Evolutionary conservation across 2,797 vertebrate species (phyloP), one percentile per base, ranked within the genome.

Genomic region (Acrocephalus scirpaceus): DNA sequence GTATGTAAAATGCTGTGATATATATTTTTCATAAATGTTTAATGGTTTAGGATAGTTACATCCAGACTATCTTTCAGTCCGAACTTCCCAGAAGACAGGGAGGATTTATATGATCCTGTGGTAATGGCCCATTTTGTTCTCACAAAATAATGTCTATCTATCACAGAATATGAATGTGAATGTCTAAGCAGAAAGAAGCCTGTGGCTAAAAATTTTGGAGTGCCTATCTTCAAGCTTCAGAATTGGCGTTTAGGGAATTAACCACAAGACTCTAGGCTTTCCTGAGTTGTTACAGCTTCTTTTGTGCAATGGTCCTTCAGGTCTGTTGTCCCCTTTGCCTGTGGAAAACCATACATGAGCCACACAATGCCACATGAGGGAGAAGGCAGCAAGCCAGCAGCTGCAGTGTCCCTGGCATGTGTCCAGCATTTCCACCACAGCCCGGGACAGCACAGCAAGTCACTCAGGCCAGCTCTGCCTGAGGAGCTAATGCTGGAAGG

Each of bases 1-100:
- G 4, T 54, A 92, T 16, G 4, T 86, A 94, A 91, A 92, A 77
- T 88, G 65, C 45, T 13, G 3, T 96, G 81, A 95, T 92, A 81
- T 70, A 64, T 92, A 69, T 69, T 92, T 95, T 96, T 95, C 91
- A 96, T 93, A 89, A 95, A 94, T 96, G 78, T 85, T 88, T 83
- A 51, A 90, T 86, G 34, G 23, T 93, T 95, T 40, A 77, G 62
- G 77, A 65, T 57, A 38, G 80, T 72, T 92, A 66, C 10, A 60
- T 65, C 69, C 53, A 74, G 66, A 71, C 57, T 84, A 76, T 82
- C 48, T 88, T 93, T 94, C 90, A 73, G 11, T 76, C 34, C 89
- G 62, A 91, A 58, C 25, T 60, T 92, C 86, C 50, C 82, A 94
- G 90, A 86, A 95, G 79, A 86, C 77, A 66, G 73, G 14, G 13